Conservation (phyloP, 1,140 invertebrate genomes). For the Sarcophaga peregrina region DNA sequence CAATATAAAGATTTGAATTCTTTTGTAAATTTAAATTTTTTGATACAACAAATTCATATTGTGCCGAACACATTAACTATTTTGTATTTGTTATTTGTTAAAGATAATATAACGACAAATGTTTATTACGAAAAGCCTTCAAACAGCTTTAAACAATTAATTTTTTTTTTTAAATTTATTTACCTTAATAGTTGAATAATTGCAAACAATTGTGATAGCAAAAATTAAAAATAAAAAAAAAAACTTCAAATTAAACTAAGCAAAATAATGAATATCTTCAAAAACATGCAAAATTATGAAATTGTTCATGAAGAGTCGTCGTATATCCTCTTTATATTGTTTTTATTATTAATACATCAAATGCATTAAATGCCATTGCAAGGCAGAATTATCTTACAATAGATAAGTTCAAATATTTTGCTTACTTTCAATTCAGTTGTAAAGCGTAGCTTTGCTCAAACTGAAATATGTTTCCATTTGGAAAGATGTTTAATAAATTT, state of each 20-base stretch:
- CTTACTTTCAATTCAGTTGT: too few species aligned
- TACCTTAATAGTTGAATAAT: slow-evolving; percentile 30
- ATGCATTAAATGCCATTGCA: neutral
- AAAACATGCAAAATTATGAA: neutral
- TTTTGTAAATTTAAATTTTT: too few species aligned
- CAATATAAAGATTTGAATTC: too few species aligned
- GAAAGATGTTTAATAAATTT: neutral
- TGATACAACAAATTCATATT: too few species aligned
- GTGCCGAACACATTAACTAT: too few species aligned
- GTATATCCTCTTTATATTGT: neutral
- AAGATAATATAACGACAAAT: neutral
- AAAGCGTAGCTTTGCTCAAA: slow-evolving; percentile 23
- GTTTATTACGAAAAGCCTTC: slow-evolving; percentile 38
- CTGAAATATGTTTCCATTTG: neutral
- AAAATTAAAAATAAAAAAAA: slow-evolving; percentile 33
- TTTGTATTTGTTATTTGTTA: too few species aligned
- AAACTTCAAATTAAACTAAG: neutral
- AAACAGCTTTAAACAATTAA: slow-evolving; percentile 38
- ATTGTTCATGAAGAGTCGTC: too few species aligned
- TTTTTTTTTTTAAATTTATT: neutral
- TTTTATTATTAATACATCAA: neutral
- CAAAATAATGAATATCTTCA: slow-evolving; percentile 9
- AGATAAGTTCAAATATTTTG: too few species aligned
- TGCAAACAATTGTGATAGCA: slow-evolving; percentile 40
- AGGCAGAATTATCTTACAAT: too few species aligned